Base-by-base conservation (phyloP, 2,113 vertebrate species). In the Perognathus longimembris region DNA sequence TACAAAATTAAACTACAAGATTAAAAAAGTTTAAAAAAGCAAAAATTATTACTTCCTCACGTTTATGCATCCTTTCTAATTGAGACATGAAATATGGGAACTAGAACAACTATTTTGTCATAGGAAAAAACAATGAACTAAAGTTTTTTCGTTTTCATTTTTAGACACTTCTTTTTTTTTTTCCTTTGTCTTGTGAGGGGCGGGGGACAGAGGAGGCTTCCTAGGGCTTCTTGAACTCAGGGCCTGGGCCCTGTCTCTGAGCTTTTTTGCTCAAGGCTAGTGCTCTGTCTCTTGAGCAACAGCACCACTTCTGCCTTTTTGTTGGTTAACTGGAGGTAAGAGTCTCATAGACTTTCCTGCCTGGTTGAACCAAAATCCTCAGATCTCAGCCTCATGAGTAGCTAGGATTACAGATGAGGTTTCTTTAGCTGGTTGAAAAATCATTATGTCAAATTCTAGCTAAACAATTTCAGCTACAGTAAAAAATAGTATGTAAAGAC, bases 71-170 rank as follows among this genome's bases (percentile, higher is more conserved):
- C 66, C 67, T 87, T 93, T 40, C 92, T 95, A 88, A 82, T 24
- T 54, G 70, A 97, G 83, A 95, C 82, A 59, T 81, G 66, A 75
- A 67, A 94, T 15, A 64, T 7, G 88, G 95, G 85, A 95, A 93
- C 81, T 45, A 80, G 91, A 97, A 97, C 97, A 95, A 96, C 66
- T 71, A 89, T 80, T 95, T 76, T 85, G 86, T 81, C 96, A 96
- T 73, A 96, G 90, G 84, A 15, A 69, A 21, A 14, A 85, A 17
- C 32, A 85, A 78, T 74, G 42, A 85, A 79, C 32, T 34, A 75
- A 69, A 87, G 42, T 79, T 78, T 90, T 76, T 67, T 82, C 74
- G 30, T 87, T 42, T 34, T 71, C 3, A 12, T 70, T 61, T 92
- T 84, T 42, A 12, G 38, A 24, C 54, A 22, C 12, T 36, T 81